phyloP scores from a whole-genome alignment of 2,888 invertebrate genomes.

The Apotomis capreana region DNA sequence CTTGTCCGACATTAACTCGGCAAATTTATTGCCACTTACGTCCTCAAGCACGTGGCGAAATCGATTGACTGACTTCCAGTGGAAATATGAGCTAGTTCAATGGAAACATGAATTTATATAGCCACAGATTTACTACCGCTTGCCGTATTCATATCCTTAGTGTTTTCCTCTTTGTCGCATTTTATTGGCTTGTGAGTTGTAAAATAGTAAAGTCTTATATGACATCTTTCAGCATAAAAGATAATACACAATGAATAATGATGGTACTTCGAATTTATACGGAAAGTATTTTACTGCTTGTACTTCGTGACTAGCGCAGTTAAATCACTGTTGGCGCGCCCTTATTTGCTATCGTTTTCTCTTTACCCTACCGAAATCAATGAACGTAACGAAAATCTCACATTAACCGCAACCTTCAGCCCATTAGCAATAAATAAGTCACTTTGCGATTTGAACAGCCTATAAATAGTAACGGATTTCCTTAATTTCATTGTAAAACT shows the following conservation, averaged over 20 bases:
- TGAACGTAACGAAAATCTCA: slow-evolving; percentile 9
- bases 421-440: slow-evolving; percentile 37
- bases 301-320: not conserved
- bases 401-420: slow-evolving; percentile 25
- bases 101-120: slow-evolving; percentile 17
- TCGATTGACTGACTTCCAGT: slow-evolving; percentile 45
- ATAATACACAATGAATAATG: not conserved
- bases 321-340: not conserved
- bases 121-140: slow-evolving; percentile 5
- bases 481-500: slow-evolving; percentile 47
- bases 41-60: slow-evolving; percentile 44
- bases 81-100: slow-evolving; percentile 1
- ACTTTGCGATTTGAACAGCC: slow-evolving; percentile 43
- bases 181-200: slow-evolving; percentile 12
- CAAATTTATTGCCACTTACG: slow-evolving; percentile 57
- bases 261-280: not conserved
- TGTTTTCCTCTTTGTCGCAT: slow-evolving; percentile 14
- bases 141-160: slow-evolving; percentile 10
- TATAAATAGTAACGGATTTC: slow-evolving; percentile 46
- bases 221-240: not conserved
- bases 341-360: not conserved
- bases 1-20: slow-evolving; percentile 51
- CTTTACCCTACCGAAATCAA: slow-evolving; percentile 4
- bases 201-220: slow-evolving; percentile 11
- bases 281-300: slow-evolving; percentile 5